phyloP scores from a whole-genome alignment of 2,888 invertebrate genomes.

The Cremastinae sp. region DNA sequence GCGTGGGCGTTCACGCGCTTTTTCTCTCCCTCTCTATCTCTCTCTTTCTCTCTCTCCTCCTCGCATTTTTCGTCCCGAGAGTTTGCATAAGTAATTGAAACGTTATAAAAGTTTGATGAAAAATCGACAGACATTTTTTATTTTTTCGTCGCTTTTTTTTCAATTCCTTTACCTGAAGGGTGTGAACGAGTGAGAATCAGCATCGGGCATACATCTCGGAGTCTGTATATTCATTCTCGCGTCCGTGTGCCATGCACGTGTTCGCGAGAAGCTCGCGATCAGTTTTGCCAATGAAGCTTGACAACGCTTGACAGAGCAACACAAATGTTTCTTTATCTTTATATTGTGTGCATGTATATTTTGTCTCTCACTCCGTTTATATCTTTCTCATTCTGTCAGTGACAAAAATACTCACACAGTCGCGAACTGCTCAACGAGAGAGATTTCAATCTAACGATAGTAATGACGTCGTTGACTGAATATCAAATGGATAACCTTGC shows the following conservation, averaged over 20 bases:
- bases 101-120: constrained; percentile 61
- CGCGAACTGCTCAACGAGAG: constrained; percentile 43
- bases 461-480: constrained; percentile 78
- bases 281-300: constrained; percentile 58
- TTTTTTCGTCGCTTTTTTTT: constrained; percentile 32
- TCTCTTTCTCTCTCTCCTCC: constrained; percentile 1
- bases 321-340: not conserved
- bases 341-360: not conserved
- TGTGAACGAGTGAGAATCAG: constrained; percentile 45
- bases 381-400: not conserved
- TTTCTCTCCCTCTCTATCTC: constrained; percentile 21
- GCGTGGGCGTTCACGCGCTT: constrained; percentile 37
- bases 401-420: not conserved
- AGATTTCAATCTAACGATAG: constrained; percentile 78
- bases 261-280: constrained; percentile 41
- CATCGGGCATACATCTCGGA: constrained; percentile 7
- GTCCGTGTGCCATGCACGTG: not conserved
- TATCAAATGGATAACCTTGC: constrained; percentile 79
- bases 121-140: constrained; percentile 18
- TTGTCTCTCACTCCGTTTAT: constrained; percentile 8
- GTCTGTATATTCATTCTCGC: no score
- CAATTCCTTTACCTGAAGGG: constrained; percentile 35
- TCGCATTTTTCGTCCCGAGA: constrained; percentile 39
- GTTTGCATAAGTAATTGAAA: constrained; percentile 62
- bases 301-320: not conserved